Conservation (phyloP, 1,140 invertebrate genomes). For the Macrobrachium nipponense region DNA sequence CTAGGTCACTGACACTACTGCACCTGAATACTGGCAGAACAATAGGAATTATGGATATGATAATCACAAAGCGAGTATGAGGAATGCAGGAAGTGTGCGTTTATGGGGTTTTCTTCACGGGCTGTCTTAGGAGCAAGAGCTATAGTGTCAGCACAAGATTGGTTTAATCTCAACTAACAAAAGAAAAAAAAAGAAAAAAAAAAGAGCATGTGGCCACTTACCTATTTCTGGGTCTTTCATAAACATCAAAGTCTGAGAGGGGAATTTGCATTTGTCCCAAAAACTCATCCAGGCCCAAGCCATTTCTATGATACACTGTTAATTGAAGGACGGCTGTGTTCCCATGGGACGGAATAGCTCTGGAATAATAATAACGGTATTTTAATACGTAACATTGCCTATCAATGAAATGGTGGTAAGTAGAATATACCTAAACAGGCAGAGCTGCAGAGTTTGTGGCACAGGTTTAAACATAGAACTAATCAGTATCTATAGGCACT, state of each 20-base stretch:
- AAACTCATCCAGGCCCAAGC: conserved; percentile 92
- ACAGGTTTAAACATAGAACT: no score
- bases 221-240: conserved; percentile 87
- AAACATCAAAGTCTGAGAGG: conserved; percentile 87
- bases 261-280: conserved; percentile 86
- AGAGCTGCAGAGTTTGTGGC: no score
- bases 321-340: conserved; percentile 88
- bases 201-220: conserved; percentile 67
- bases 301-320: conserved; percentile 88
- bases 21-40: no score
- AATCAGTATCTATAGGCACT: neutral
- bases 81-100: no score
- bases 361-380: conserved; percentile 66
- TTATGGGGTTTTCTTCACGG: no score
- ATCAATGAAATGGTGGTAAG: no score
- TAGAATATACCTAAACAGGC: no score
- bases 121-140: no score
- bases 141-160: no score
- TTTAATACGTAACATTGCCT: no score
- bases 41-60: neutral
- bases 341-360: conserved; percentile 84
- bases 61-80: neutral
- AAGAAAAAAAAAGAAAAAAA: neutral
- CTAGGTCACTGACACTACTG: no score
- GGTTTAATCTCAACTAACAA: neutral